Conservation (phyloP, 2,797 vertebrate species). For the Bradypodion ventrale region DNA sequence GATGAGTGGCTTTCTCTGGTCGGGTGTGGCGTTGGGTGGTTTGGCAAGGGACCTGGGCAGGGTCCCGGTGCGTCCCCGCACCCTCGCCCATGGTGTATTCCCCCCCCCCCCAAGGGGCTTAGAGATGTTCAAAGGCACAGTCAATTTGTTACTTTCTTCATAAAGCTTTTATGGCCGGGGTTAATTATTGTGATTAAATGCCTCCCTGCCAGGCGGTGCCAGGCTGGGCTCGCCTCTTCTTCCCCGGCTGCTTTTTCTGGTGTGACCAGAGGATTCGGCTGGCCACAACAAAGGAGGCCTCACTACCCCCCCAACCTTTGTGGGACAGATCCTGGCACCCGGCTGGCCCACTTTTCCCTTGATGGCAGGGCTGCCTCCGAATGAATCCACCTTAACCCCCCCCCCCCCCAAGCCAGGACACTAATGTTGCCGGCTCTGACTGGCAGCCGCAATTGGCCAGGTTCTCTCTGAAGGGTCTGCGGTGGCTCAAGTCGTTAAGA, state of each 20-base stretch:
- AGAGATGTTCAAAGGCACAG: slow-evolving; percentile 73
- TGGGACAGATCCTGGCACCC: not conserved
- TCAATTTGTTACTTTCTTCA: slow-evolving; percentile 66
- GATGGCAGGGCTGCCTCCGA: no score
- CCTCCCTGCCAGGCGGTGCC: slow-evolving; percentile 67
- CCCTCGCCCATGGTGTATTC: slow-evolving; percentile 26
- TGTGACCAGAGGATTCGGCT: slow-evolving; percentile 35
- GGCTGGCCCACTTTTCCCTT: no score
- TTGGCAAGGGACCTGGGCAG: no score
- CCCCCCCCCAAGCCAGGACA: no score
- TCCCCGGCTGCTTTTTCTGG: slow-evolving; percentile 59
- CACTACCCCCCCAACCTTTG: no score
- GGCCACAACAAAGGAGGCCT: slow-evolving; percentile 1
- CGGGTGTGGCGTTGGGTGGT: not conserved
- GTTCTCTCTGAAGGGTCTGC: no score
- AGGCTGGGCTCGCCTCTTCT: slow-evolving; percentile 30
- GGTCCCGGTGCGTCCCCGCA: not conserved
- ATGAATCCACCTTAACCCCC: no score
- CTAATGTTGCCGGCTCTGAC: no score
- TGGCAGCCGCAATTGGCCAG: no score
- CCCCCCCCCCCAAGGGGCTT: slow-evolving; percentile 58
- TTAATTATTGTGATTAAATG: slow-evolving; percentile 76
- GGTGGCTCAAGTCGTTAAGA: no score
- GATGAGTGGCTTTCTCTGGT: no score
- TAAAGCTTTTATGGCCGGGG: slow-evolving; percentile 72